A percentile compares a stretch with the other conserved stretches of the same genome.
These are phyloP conservation scores for Cassiopea xamachana DNA, from an alignment of 30 jellyfish, hydroid and myxozoan species.

Conservation along the genomic window DNA sequence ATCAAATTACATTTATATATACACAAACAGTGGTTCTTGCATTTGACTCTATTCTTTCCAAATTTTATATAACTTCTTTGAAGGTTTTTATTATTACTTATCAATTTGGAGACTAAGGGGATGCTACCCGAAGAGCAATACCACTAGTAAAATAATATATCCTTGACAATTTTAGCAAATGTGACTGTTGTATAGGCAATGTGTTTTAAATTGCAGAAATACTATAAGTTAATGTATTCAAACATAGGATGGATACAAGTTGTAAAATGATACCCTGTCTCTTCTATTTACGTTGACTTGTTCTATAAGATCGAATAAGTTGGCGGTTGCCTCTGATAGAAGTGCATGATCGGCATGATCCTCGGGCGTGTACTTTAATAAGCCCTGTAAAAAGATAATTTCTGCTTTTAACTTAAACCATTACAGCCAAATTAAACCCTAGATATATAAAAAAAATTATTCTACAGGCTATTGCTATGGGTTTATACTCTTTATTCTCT, in stretches of 20 bases:
- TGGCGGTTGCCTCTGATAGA: constrained; percentile 95
- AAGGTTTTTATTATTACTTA: too few relatives aligned
- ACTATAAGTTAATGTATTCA: background rate
- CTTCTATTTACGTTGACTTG: constrained; percentile 89
- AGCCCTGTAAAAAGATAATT: constrained; percentile 63
- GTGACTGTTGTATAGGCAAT: background rate
- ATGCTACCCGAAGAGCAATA: too few relatives aligned
- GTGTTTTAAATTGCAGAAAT: background rate
- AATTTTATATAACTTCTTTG: too few relatives aligned
- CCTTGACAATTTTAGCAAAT: too few relatives aligned
- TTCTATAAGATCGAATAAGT: constrained; percentile 90
- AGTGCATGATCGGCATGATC: constrained; percentile 96
- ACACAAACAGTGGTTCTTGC: background rate
- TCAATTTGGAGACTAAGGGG: too few relatives aligned
- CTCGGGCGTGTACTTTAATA: constrained; percentile 93
- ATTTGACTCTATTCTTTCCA: too few relatives aligned
- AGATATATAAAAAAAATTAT: too few relatives aligned
- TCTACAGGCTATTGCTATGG: background rate
- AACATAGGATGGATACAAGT: background rate
- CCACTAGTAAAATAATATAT: too few relatives aligned
- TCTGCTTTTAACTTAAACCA: background rate
- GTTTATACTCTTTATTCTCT: too few relatives aligned
- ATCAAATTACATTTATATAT: background rate
- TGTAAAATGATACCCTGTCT: constrained; percentile 74
- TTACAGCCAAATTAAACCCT: background rate